Conservation (phyloP, 2,888 invertebrate genomes). For the Leucoma salicis region DNA sequence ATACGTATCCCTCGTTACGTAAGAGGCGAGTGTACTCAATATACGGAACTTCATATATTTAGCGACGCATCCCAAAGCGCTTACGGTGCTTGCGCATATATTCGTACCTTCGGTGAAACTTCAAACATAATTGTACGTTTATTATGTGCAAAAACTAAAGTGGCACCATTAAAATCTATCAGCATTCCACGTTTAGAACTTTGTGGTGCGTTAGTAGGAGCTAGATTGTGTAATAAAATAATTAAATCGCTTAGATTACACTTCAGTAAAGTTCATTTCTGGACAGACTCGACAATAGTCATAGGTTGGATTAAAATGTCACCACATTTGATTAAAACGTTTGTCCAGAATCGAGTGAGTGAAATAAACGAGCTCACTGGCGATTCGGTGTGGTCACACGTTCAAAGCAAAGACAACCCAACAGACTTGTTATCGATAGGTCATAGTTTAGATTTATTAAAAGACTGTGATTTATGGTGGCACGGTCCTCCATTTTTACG, state of each 20-base stretch:
- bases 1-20: not conserved
- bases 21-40: no score
- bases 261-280: not conserved
- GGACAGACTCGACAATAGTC: not conserved
- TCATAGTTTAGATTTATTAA: no score
- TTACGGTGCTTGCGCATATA: slow-evolving; percentile 8
- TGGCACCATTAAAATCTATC: not conserved
- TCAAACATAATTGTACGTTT: not conserved
- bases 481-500: no score
- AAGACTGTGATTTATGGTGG: no score
- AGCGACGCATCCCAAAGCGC: slow-evolving; percentile 6
- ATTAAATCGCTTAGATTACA: not conserved
- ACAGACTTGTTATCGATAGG: no score
- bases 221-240: not conserved
- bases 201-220: not conserved
- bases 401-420: no score
- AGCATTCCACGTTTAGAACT: not conserved
- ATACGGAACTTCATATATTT: slow-evolving; percentile 5
- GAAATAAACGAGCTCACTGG: no score
- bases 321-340: no score
- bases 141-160: not conserved
- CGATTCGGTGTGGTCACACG: no score
- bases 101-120: not conserved
- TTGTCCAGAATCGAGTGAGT: no score
- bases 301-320: not conserved